Conservation (phyloP, 2,888 invertebrate genomes). For the Scaptomyza polygonia region DNA sequence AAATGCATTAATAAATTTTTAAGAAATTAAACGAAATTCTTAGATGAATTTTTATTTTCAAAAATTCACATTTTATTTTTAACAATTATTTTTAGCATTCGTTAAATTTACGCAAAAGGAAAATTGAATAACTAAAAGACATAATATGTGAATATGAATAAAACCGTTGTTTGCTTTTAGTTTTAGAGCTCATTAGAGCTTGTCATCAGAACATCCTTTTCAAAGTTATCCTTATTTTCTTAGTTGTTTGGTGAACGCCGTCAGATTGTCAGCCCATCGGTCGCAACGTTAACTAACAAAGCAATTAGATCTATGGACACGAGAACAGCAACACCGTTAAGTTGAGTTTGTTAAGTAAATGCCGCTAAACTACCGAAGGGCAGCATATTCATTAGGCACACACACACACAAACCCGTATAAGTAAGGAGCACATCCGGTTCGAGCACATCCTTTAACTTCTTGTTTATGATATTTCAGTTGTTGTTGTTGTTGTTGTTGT, state of each 20-base stretch:
- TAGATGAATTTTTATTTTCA: no score
- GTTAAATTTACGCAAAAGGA: no score
- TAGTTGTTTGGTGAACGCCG: no score
- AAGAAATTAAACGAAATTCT: no score
- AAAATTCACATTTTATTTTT: no score
- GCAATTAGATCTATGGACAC: constrained; percentile 70
- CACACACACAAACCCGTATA: constrained; percentile 9
- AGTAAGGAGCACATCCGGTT: constrained; percentile 39
- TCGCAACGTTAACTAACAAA: constrained; percentile 69
- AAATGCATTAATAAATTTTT: no score
- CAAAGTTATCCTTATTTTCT: no score
- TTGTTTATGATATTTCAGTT: constrained; percentile 30
- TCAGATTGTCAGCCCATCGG: constrained; percentile 58
- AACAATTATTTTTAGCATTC: no score
- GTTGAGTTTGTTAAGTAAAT: constrained; percentile 73
- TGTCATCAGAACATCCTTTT: neutral
- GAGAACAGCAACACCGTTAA: constrained; percentile 56
- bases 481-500: constrained; percentile 26
- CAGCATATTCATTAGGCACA: constrained; percentile 70
- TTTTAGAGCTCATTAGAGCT: neutral
- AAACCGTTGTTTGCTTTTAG: neutral
- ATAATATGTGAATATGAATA: neutral
- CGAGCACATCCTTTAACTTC: constrained; percentile 29
- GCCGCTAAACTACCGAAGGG: constrained; percentile 40
- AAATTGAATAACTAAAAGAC: neutral